Conservation (phyloP, 1,140 invertebrate species). For the Trissolcus basalis region DNA sequence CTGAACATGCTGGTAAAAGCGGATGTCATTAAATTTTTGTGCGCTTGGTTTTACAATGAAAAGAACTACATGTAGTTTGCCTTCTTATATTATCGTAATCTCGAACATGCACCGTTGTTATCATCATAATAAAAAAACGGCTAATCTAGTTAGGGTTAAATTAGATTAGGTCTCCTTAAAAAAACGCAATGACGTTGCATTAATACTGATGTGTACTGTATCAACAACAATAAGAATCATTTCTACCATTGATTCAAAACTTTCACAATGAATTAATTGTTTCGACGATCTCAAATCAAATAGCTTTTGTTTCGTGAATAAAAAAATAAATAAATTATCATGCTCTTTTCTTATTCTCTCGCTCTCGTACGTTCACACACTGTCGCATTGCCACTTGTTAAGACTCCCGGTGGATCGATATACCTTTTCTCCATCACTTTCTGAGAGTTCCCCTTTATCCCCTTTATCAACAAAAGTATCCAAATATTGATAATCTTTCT, state of each 20-base stretch:
- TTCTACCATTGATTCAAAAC: constrained; percentile 23
- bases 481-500: constrained; percentile 2
- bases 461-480: not conserved
- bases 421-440: constrained; percentile 3
- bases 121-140: constrained; percentile 26
- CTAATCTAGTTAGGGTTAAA: constrained; percentile 50
- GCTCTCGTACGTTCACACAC: too few species aligned
- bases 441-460: constrained; percentile 1
- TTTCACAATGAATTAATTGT: constrained; percentile 9
- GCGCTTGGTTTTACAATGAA: constrained; percentile 26
- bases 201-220: constrained; percentile 54
- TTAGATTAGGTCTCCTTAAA: constrained; percentile 49
- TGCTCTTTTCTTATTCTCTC: constrained; percentile 36
- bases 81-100: constrained; percentile 53
- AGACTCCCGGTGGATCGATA: constrained; percentile 22
- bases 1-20: constrained; percentile 13
- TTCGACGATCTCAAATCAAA: constrained; percentile 10
- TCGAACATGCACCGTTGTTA: constrained; percentile 39
- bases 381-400: constrained; percentile 20
- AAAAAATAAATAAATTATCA: constrained; percentile 45
- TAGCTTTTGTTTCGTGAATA: constrained; percentile 6
- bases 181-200: constrained; percentile 50
- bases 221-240: constrained; percentile 47
- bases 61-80: constrained; percentile 6
- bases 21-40: constrained; percentile 30